Evolutionary conservation across 2,113 vertebrate genomes (phyloP).

Genomic region (Cygnus buccinator): DNA sequence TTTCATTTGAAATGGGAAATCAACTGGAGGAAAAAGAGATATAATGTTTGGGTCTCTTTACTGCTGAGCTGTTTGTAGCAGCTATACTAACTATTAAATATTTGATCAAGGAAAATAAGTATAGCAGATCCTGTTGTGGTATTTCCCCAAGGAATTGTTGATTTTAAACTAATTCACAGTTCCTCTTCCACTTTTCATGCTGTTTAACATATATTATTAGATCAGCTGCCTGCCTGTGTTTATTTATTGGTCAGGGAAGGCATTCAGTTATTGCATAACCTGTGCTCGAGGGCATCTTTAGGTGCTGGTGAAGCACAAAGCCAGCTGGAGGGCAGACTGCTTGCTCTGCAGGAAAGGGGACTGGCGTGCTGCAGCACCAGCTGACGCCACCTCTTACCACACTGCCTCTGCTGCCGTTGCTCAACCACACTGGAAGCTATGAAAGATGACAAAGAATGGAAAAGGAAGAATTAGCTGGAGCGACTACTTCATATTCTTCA

Average conservation of each 20-base stretch:
- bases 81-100: fast-evolving
- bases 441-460: background rate
- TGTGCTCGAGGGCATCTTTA: fast-evolving
- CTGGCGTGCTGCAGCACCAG: background rate
- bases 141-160: background rate
- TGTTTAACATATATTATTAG: background rate
- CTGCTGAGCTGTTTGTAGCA: background rate
- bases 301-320: background rate
- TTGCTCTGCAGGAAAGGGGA: background rate
- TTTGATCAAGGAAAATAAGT: background rate
- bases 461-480: background rate
- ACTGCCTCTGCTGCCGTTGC: fast-evolving
- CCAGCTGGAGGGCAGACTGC: fast-evolving
- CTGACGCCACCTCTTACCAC: fast-evolving
- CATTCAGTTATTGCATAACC: fast-evolving
- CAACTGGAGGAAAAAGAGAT: no score
- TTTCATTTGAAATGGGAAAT: background rate
- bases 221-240: background rate
- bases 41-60: background rate
- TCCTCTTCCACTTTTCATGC: background rate
- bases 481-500: background rate
- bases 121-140: fast-evolving
- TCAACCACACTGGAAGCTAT: fast-evolving
- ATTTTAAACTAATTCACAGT: background rate
- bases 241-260: fast-evolving